Evolutionary conservation across 2,888 invertebrate species (phyloP), one percentile per base, ranked within the genome.

Genomic region (Steinernema scapterisci): DNA sequence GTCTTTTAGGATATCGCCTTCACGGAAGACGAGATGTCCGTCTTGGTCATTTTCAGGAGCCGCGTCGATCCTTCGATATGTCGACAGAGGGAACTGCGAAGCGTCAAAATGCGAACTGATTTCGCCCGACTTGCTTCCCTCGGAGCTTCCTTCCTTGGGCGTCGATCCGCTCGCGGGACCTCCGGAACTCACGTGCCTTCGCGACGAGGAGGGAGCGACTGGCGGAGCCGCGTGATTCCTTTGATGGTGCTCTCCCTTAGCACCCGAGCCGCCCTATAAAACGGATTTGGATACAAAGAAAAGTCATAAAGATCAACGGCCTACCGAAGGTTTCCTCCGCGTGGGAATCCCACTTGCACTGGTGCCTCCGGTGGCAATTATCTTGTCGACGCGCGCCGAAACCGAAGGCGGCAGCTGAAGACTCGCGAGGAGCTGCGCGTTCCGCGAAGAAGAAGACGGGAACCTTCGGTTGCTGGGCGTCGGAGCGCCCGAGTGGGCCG

Each of bases 1-100:
- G 92, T 94, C 94, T 92, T 95, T 94, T 91, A 99, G 94, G 91
- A 95, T 92, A 92, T 97, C 97, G 91, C 97, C 97, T 91, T 93
- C 92, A 91, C 93, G 93, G 93, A 97, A 99, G 91, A 99, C 93
- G 91, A 99, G 95, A 91, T 99, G 97, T 91, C 99, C 99, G 91
- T 99, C 97, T 91, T 94, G 94, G 92, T 99, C 97, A 92, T 99
- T 96, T 92, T 95, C 94, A 1, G 63, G 63, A 31, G 63, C 25
- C 27, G 63, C 27, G 11, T 63, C 63, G 6, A 63, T 63, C 16
- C 63, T 25, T 16, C 63, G 63, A 31, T 31, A 31, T 5, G 63
- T 13, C 11, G 31, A 2, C 27, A 63, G 16, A 1, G 63, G 63
- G 31, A 63, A 63, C 63, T 31, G 63, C 63, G 31, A 31, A 31